A percentile compares a stretch with the other conserved stretches of the same genome.
phyloP scores from a whole-genome alignment of 2,888 invertebrate genomes.

The Melanostoma mellinum region DNA sequence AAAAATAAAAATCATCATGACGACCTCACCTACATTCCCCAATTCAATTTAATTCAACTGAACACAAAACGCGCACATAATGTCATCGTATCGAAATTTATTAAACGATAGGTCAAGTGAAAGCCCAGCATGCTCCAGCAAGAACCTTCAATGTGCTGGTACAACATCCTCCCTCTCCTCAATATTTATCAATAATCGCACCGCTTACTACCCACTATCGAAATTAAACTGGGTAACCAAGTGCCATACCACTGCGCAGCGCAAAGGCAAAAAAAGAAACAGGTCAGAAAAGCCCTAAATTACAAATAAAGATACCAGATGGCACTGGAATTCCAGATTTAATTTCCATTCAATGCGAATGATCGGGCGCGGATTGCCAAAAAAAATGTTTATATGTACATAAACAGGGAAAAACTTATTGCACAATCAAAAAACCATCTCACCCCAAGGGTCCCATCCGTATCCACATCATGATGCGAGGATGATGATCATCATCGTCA shows the following conservation, averaged over 20 bases:
- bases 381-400: not conserved
- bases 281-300: constrained; percentile 71
- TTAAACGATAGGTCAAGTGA: constrained; percentile 73
- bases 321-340: constrained; percentile 72
- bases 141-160: constrained; percentile 58
- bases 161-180: constrained; percentile 29
- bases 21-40: constrained; percentile 70
- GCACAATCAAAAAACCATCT: constrained; percentile 72
- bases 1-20: constrained; percentile 42
- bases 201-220: constrained; percentile 24
- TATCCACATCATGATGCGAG: constrained; percentile 40
- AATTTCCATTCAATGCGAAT: constrained; percentile 64
- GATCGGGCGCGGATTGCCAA: not conserved
- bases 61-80: constrained; percentile 68
- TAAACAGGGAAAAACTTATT: constrained; percentile 43
- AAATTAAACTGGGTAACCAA: constrained; percentile 44
- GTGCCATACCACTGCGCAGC: constrained; percentile 33
- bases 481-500: constrained; percentile 38
- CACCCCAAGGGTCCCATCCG: constrained; percentile 58
- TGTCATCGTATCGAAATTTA: constrained; percentile 69
- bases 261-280: constrained; percentile 36
- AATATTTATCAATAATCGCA: constrained; percentile 52
- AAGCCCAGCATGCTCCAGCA: constrained; percentile 48
- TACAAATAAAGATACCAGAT: constrained; percentile 73
- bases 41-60: constrained; percentile 64